Conservation (phyloP, 2,888 invertebrate genomes). For the Cerastis rubricosa region DNA sequence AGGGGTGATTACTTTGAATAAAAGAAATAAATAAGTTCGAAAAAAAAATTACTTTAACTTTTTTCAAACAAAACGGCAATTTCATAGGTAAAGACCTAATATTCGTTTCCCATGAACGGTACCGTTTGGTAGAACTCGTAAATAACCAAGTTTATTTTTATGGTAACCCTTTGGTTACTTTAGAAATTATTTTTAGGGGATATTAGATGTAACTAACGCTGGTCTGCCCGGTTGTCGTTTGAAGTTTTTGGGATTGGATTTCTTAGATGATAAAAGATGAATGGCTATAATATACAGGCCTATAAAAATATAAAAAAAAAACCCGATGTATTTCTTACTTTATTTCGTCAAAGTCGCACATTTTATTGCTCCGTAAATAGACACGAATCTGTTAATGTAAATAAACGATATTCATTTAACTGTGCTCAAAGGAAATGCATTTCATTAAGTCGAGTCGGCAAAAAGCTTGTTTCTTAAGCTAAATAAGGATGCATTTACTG, state of each 20-base stretch:
- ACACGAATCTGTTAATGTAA: not conserved
- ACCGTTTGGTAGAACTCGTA: not conserved
- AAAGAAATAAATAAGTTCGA: no score
- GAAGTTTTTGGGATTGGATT: not conserved
- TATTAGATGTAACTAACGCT: not conserved
- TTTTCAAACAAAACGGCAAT: no score
- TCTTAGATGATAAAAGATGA: not conserved
- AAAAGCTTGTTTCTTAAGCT: not conserved
- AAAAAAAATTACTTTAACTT: no score
- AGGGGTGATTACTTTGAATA: no score
- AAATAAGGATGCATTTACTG: slow-evolving; percentile 15
- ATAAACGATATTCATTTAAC: not conserved
- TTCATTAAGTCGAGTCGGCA: not conserved
- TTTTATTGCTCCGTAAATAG: not conserved
- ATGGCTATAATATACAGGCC: not conserved
- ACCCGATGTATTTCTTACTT: not conserved
- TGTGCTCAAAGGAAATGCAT: slow-evolving; percentile 1
- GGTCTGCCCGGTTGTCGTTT: not conserved
- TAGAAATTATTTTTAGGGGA: not conserved
- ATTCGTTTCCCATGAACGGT: slow-evolving; percentile 9
- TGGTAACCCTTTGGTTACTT: not conserved
- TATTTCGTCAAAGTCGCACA: not conserved
- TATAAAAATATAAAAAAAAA: not conserved
- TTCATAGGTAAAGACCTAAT: no score
- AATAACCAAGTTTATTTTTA: slow-evolving; percentile 17